Conservation (phyloP, 2,888 invertebrate species). For the Zonitis immaculata region DNA sequence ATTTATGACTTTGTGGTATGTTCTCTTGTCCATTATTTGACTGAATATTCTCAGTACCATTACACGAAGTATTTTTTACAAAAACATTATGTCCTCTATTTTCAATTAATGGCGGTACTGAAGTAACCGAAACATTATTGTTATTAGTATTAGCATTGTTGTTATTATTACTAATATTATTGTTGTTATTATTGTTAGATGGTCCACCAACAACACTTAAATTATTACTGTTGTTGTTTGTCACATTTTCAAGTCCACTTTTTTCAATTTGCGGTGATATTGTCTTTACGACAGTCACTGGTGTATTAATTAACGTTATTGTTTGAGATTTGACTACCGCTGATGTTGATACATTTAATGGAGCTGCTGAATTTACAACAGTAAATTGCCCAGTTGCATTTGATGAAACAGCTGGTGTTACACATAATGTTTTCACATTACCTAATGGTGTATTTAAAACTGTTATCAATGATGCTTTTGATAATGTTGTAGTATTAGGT, state of each 20-base stretch:
- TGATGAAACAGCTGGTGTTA: constrained; percentile 39
- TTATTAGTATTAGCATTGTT: not conserved
- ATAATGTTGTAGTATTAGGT: constrained; percentile 16
- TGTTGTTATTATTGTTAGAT: no score
- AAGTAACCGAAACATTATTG: constrained; percentile 14
- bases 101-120: constrained; percentile 32
- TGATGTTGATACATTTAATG: constrained; percentile 38
- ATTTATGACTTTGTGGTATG: constrained; percentile 42
- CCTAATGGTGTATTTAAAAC: constrained; percentile 46
- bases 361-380: constrained; percentile 41
- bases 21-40: constrained; percentile 18
- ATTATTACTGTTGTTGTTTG: constrained; percentile 12
- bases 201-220: not conserved
- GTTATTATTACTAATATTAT: no score
- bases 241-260: constrained; percentile 10
- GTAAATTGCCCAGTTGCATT: constrained; percentile 42
- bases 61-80: constrained; percentile 40
- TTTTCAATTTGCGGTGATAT: constrained; percentile 27
- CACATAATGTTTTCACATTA: constrained; percentile 44
- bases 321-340: constrained; percentile 39
- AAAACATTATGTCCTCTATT: constrained; percentile 46
- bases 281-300: constrained; percentile 44
- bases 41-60: constrained; percentile 6
- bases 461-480: constrained; percentile 43
- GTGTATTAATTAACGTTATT: constrained; percentile 44